Base-by-base conservation (phyloP, 2,797 vertebrate species). In the Crenichthys baileyi region DNA sequence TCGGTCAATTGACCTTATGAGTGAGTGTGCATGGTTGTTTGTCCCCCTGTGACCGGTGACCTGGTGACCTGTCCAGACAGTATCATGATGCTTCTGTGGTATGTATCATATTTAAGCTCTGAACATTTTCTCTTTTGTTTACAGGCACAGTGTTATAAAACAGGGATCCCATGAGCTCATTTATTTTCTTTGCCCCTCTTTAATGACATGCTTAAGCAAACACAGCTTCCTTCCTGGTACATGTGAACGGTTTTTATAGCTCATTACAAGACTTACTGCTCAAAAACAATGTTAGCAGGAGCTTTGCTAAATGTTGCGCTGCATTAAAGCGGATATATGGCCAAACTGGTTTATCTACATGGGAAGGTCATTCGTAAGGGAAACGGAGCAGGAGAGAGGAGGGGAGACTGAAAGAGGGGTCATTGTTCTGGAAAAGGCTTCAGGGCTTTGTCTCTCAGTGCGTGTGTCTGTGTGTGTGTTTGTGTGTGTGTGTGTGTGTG, bases 291-390 rank as follows among this genome's bases (percentile, higher is more conserved):
- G 13, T 56, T 39, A 22, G 53, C 1, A 0, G 31, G 65, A n/a
- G 41, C 36, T 44, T 18, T 56, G 70, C 29, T 82, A n/a, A 70
- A 26, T 68, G 78, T 36, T 73, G 75, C 68, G 36, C 39, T 67
- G 73, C 15, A 71, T 78, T 82, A 77, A 87, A 88, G 80, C 72
- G 82, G 82, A 86, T 75, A 80, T 61, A 71, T 85, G 36, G 90
- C 87, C 86, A 86, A 90, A 94, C 94, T 90, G 94, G 94, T 95
- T 95, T 88, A 87, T 90, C 92, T 83, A 87, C 89, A 88, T 50
- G 65, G 84, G 86, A 90, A 89, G 88, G 93, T 89, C 85, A 81
- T 89, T 79, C 26, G 53, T 80, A 89, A 85, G 78, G 79, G 51
- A 89, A 61, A 80, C 81, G 83, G 86, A 88, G 83, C 83, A 63